Evolutionary conservation across 2,888 invertebrate genomes (phyloP), one percentile per base, ranked within the genome.

Genomic region (Melieria picta): DNA sequence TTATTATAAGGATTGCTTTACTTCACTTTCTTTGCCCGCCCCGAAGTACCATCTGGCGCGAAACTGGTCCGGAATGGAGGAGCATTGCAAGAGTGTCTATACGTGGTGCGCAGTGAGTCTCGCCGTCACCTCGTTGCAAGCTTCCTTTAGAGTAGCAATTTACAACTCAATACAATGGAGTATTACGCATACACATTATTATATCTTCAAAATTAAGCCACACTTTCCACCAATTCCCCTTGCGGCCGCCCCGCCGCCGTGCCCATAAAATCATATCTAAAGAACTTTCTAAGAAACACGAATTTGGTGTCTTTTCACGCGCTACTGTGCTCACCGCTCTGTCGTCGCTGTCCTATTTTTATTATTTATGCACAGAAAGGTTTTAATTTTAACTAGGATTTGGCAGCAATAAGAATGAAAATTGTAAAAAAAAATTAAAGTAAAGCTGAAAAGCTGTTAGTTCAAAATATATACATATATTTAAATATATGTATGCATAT

Each of bases 401-500:
- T 69, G 69, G 63, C 62, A 63, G 63, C 69, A 69, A 69, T 69
- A 69, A 69, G 48, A 45, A 63, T 63, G 62, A 63, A 69, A 69
- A 69, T 69, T 65, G 70, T 58, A 30, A 72, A 68, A 76, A 71
- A 76, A 75, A 76, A 69, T 75, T 66, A 77, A 77, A 76, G 75
- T 74, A 74, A 74, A 72, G 75, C 71, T 65, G 76, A 75, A 72
- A 75, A 75, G 76, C 77, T 77, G 74, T 77, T 76, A 77, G 77
- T 74, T 73, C 71, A 74, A 77, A 77, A 76, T 76, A 52, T 50
- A 50, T 11, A 10, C 50, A 11, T 3, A 50, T 3, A 50, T 50
- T 10, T 50, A 11, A 50, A 50, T 50, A 50, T n/a, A n/a, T n/a
- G n/a, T 11, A 50, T 1, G 7, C 11, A 50, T 11, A 50, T 50